Evolutionary conservation across 1,140 invertebrate genomes (phyloP).

Genomic region (Pseudomyrmex cubaensis): DNA sequence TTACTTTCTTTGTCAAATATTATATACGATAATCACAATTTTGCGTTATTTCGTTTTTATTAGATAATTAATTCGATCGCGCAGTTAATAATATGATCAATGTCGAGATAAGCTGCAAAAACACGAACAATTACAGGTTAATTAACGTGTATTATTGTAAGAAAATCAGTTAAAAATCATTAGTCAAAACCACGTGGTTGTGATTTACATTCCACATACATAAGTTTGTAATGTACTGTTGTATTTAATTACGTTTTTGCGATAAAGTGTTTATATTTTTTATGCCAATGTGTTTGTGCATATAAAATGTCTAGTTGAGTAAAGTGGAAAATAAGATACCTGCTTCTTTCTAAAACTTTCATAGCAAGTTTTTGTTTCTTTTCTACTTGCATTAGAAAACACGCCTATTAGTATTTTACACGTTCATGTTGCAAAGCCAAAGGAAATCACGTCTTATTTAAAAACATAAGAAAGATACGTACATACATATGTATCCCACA

Average conservation of each 20-base stretch:
- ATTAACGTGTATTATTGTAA: not conserved
- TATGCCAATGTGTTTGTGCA: too few species aligned
- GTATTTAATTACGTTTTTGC: not conserved
- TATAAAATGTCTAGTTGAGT: too few species aligned
- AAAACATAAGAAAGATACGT: too few species aligned
- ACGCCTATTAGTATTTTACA: too few species aligned
- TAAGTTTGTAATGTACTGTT: not conserved
- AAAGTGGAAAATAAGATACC: too few species aligned
- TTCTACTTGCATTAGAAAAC: too few species aligned
- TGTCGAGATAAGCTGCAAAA: slow-evolving; percentile 5
- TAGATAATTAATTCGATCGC: not conserved
- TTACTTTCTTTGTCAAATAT: not conserved
- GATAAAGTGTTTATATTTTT: not conserved
- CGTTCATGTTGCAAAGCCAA: too few species aligned
- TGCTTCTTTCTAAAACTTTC: not conserved
- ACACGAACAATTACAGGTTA: not conserved
- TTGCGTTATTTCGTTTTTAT: too few species aligned
- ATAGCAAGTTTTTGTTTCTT: not conserved
- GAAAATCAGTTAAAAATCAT: too few species aligned
- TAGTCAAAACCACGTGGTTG: not conserved
- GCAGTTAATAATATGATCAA: not conserved
- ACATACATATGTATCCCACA: too few species aligned
- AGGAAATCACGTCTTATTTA: too few species aligned
- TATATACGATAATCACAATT: not conserved
- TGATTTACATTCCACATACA: not conserved